Percentiles rank a stretch among this genome's conserved stretches.
Conservation (phyloP, 2,797 vertebrate species). For the Microhierax caerulescens region DNA sequence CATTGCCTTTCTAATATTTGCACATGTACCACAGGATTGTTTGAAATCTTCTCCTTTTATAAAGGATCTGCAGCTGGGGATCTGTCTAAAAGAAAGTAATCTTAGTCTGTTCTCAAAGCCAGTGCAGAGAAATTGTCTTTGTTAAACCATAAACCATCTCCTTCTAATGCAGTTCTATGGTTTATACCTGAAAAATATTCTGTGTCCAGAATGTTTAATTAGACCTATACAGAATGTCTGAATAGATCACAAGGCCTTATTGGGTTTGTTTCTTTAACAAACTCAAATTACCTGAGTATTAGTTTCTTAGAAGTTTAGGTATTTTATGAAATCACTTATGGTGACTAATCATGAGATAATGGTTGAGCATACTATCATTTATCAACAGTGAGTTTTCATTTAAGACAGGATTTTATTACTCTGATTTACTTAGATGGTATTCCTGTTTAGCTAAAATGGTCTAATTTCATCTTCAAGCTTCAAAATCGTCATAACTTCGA, state of each 20-base stretch:
- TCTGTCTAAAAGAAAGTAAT: not conserved
- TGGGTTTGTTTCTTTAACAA: not conserved
- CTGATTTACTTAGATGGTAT: not conserved
- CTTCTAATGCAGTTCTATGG: not conserved
- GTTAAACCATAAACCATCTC: not conserved
- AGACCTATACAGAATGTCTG: not conserved
- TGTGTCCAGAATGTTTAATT: not conserved
- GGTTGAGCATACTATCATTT: not conserved
- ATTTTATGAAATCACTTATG: not conserved
- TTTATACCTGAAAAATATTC: not conserved
- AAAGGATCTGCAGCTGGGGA: not conserved
- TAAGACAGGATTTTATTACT: not conserved
- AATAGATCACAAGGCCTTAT: not conserved
- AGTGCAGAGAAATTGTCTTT: not conserved
- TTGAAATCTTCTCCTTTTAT: not conserved
- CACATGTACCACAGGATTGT: fast-evolving
- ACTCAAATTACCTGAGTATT: not conserved
- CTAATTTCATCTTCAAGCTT: not conserved
- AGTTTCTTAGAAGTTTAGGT: not conserved
- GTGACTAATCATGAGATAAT: not conserved
- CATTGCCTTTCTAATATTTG: not conserved
- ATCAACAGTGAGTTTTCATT: not conserved
- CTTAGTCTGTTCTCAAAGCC: not conserved
- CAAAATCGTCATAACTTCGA: too few relatives aligned
- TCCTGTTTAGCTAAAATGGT: not conserved